Conservation (phyloP, 1,140 invertebrate genomes). For the Drosophila bocki region DNA sequence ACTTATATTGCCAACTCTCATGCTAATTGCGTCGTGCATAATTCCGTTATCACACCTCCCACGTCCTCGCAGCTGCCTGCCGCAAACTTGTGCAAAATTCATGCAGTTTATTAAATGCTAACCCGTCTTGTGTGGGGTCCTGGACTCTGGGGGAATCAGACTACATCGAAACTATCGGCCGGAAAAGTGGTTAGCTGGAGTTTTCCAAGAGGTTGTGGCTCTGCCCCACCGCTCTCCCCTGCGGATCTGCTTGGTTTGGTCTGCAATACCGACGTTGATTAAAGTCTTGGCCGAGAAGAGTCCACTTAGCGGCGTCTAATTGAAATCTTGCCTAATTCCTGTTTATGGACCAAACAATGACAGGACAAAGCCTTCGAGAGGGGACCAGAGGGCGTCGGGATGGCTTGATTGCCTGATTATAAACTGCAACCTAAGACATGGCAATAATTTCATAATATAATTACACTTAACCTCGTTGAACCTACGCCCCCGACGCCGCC, state of each 20-base stretch:
- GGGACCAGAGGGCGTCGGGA: not conserved
- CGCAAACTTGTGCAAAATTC: slow-evolving; percentile 36
- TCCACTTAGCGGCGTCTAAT: slow-evolving; percentile 67
- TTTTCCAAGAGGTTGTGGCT: slow-evolving; percentile 4
- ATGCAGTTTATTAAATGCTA: slow-evolving; percentile 49
- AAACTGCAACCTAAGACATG: slow-evolving; percentile 82
- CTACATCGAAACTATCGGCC: slow-evolving; percentile 31
- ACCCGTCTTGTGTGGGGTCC: slow-evolving; percentile 8
- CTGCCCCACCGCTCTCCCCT: not conserved
- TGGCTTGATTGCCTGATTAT: slow-evolving; percentile 61
- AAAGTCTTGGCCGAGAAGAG: slow-evolving; percentile 27
- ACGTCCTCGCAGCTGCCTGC: not conserved
- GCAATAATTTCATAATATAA: slow-evolving; percentile 83
- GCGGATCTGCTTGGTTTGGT: not conserved
- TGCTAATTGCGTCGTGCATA: slow-evolving; percentile 22
- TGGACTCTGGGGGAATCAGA: slow-evolving; percentile 31
- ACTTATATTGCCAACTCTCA: slow-evolving; percentile 12
- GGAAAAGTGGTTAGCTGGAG: slow-evolving; percentile 23
- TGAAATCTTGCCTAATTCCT: slow-evolving; percentile 73
- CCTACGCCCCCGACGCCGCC: slow-evolving; percentile 13
- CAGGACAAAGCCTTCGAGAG: not conserved
- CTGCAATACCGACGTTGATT: slow-evolving; percentile 25
- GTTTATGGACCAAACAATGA: slow-evolving; percentile 63
- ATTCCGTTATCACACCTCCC: slow-evolving; percentile 14
- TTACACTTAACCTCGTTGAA: slow-evolving; percentile 82